Evolutionary conservation across 2,113 vertebrate species (phyloP).

Genomic region (Loxodonta africana): DNA sequence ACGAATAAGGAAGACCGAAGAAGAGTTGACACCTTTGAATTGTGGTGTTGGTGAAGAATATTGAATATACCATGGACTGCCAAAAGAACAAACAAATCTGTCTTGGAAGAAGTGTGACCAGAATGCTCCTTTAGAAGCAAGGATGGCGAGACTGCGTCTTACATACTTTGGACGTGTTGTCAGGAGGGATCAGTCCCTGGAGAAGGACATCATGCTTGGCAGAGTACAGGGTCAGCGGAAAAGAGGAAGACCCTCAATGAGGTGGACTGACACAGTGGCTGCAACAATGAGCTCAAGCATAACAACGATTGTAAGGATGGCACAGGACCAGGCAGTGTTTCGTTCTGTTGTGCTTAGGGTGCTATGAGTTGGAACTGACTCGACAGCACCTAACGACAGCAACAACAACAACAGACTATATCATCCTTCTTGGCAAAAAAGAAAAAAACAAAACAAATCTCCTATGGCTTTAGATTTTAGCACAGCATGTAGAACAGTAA

Average conservation of each 20-base stretch:
- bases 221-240: neutral
- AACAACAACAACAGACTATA: neutral
- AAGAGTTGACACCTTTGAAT: neutral
- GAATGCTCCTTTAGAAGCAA: neutral
- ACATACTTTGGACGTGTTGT: neutral
- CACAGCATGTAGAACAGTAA: neutral
- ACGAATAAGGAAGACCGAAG: neutral
- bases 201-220: neutral
- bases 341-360: neutral
- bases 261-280: neutral
- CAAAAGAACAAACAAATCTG: neutral
- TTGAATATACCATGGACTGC: neutral
- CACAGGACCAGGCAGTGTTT: neutral
- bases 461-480: neutral
- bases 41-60: neutral
- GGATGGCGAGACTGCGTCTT: neutral
- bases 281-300: neutral
- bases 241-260: neutral
- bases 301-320: neutral
- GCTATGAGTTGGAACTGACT: neutral
- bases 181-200: neutral
- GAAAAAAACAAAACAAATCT: neutral
- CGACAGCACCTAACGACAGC: neutral
- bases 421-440: neutral
- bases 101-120: no score